Evolutionary conservation across 2,113 vertebrate genomes (phyloP), one percentile per base, ranked within the genome.

Genomic region (Nyctereutes procyonoides): DNA sequence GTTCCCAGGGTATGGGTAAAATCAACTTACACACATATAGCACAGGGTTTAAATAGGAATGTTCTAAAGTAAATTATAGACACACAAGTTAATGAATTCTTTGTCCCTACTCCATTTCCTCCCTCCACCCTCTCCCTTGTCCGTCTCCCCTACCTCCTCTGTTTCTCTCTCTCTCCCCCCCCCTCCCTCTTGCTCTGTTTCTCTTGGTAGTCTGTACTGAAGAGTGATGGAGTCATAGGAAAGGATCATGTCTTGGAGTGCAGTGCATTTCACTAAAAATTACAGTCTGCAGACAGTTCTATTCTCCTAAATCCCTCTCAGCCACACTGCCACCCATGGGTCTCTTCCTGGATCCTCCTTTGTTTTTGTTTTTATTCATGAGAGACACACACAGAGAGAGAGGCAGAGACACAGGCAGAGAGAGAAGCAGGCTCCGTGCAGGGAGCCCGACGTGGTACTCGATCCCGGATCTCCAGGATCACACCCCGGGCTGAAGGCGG

Each of bases 21-120:
- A 84, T 86, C 35, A 89, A 71, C 22, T 63, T 88, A 93, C 94
- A 91, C 17, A 35, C 30, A 26, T 19, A 83, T 38, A 87, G 85
- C 26, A 55, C 16, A 81, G 28, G 2, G 26, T 63, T 94, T 86
- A 83, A 93, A 55, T 35, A 67, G 32, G 43, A 80, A 80, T 71
- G 10, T 51, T 53, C 56, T 53, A 81, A 80, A 20, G 22, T 73
- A 83, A 93, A 79, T 86, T 24, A 35, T 2, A 22, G 15, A 77
- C 17, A 24, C 5, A 19, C 12, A 80, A 26, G 51, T 86, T 35
- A 86, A 55, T 38, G 48, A 82, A 55, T 74, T 94, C 30, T 24
- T 17, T 16, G 2, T 48, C n/a, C 22, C 26, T 16, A 53, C 48
- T 76, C 76, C 15, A 51, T 30, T 67, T 38, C 30, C 38, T 48